These are phyloP conservation scores for Chironomus tepperi DNA, from an alignment of 1,140 invertebrate species.

Conservation along the genomic window DNA sequence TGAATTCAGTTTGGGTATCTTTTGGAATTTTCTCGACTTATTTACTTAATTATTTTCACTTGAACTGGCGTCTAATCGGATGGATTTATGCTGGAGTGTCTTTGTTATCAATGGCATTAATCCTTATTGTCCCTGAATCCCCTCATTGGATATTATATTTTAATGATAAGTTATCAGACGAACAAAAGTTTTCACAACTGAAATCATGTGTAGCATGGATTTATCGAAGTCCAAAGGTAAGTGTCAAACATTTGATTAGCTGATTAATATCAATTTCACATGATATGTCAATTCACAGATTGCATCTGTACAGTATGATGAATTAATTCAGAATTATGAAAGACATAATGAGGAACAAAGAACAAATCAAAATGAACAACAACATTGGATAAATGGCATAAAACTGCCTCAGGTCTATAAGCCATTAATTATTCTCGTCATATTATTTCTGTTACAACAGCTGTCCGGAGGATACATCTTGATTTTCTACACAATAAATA, in stretches of 20 bases:
- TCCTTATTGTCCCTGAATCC: slow-evolving; percentile 47
- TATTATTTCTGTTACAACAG: slow-evolving; percentile 50
- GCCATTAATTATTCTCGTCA: slow-evolving; percentile 43
- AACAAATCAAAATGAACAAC: slow-evolving; percentile 7
- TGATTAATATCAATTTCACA: too few species aligned
- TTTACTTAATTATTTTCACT: slow-evolving; percentile 28
- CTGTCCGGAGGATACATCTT: slow-evolving; percentile 52
- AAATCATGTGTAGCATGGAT: slow-evolving; percentile 39
- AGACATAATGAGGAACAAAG: not conserved
- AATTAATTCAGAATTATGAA: not conserved
- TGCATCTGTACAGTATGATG: not conserved
- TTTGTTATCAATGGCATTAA: slow-evolving; percentile 33
- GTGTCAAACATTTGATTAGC: not conserved
- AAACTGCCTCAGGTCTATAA: slow-evolving; percentile 37
- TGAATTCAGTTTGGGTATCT: slow-evolving; percentile 48
- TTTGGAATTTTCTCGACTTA: slow-evolving; percentile 48
- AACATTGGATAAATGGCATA: not conserved
- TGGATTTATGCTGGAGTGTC: slow-evolving; percentile 40
- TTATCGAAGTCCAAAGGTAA: slow-evolving; percentile 34
- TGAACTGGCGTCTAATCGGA: slow-evolving; percentile 43
- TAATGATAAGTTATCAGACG: slow-evolving; percentile 34
- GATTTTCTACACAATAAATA: slow-evolving; percentile 57
- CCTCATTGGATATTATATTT: slow-evolving; percentile 48
- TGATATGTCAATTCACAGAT: not conserved
- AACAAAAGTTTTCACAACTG: slow-evolving; percentile 30